A percentile compares a stretch with the other conserved stretches of the same genome.
These are phyloP conservation scores for Knipowitschia caucasica DNA, from an alignment of 2,797 vertebrate species.

Conservation along the genomic window DNA sequence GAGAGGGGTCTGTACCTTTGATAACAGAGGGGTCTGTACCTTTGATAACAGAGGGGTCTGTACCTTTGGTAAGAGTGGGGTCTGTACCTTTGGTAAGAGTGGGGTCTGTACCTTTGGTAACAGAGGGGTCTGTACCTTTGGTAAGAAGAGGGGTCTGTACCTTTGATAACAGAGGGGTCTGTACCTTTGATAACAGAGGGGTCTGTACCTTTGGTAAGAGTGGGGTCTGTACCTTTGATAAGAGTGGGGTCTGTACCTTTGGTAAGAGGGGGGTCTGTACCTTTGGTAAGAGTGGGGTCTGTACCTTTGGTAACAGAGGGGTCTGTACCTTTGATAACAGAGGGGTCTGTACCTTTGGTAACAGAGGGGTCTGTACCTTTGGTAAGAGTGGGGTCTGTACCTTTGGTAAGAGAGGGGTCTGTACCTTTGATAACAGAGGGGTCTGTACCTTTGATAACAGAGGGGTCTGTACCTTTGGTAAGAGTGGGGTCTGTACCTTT, in stretches of 20 bases:
- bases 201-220: conserved; percentile 73
- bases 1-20: conserved; percentile 69
- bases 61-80: neutral
- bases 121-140: conserved; percentile 69
- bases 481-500: conserved; percentile 69
- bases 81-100: conserved; percentile 72
- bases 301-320: conserved; percentile 71
- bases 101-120: conserved; percentile 39
- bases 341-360: neutral
- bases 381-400: conserved; percentile 54
- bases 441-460: too few relatives aligned
- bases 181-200: neutral
- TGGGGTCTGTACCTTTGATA: conserved; percentile 38
- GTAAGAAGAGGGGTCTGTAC: conserved; percentile 59
- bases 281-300: neutral
- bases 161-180: too few relatives aligned
- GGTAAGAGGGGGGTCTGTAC: conserved; percentile 54
- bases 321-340: too few relatives aligned
- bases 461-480: neutral
- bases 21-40: conserved; percentile 59
- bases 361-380: conserved; percentile 69
- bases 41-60: too few relatives aligned
- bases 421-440: conserved; percentile 71
- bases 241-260: conserved; percentile 69
- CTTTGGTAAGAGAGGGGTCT: neutral